phyloP scores from a whole-genome alignment of 1,140 invertebrate species.

The Tetraneura akinire region DNA sequence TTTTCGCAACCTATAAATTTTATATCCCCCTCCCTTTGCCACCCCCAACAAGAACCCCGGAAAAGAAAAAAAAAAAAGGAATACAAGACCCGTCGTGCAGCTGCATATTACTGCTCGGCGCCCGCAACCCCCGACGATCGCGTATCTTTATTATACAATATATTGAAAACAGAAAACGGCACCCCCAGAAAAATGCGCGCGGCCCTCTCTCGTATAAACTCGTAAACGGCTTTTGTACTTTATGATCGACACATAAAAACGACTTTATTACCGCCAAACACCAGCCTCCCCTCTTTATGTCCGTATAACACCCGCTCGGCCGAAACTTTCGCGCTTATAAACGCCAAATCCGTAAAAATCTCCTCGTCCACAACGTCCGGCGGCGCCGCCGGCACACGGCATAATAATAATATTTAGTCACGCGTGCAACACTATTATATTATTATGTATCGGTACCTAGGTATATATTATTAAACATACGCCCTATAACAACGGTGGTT shows the following conservation, averaged over 20 bases:
- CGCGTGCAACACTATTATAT: no score
- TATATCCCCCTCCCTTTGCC: slow-evolving; percentile 4
- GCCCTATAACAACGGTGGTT: no score
- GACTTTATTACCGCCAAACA: slow-evolving; percentile 40
- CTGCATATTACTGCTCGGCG: slow-evolving; percentile 49
- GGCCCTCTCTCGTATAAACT: slow-evolving; percentile 34
- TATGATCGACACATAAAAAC: slow-evolving; percentile 51
- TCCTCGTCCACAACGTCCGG: neutral
- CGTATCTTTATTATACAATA: slow-evolving; percentile 51
- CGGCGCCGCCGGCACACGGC: neutral
- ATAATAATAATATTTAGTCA: no score
- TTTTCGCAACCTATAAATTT: slow-evolving; percentile 52
- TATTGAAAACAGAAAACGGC: slow-evolving; percentile 50
- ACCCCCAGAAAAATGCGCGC: slow-evolving; percentile 46
- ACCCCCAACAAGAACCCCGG: neutral
- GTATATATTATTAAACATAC: no score
- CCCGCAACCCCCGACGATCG: neutral
- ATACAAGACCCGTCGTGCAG: slow-evolving; percentile 46
- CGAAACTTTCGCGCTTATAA: slow-evolving; percentile 15
- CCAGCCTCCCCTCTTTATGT: slow-evolving; percentile 33
- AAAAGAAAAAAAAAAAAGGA: slow-evolving; percentile 23
- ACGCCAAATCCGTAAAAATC: slow-evolving; percentile 24
- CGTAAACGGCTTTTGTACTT: slow-evolving; percentile 51
- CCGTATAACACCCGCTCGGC: neutral
- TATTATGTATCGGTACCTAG: no score